Conservation (phyloP, 1,140 invertebrate species). For the Antheraea mylitta region DNA sequence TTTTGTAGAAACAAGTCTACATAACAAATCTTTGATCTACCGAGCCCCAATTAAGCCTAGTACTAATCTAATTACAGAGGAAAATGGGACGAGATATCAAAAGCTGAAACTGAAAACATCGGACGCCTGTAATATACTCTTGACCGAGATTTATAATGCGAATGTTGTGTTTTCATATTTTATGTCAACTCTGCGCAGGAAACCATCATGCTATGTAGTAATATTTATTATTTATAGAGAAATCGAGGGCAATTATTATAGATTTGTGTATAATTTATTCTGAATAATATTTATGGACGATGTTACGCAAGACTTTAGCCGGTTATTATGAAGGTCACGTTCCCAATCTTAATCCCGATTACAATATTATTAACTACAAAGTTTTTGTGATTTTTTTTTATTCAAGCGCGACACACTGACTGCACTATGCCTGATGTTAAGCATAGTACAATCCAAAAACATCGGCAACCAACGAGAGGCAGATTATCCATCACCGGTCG, state of each 20-base stretch:
- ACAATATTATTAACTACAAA: too few species aligned
- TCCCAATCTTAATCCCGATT: too few species aligned
- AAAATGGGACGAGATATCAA: conserved; percentile 3
- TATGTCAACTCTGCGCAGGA: conserved; percentile 6
- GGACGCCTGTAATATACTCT: neutral
- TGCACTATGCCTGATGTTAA: too few species aligned
- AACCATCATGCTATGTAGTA: neutral
- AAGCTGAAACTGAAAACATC: neutral
- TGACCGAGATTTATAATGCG: conserved; percentile 7
- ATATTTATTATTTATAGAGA: neutral
- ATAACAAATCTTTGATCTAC: neutral
- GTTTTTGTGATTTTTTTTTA: too few species aligned
- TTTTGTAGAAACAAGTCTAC: neutral
- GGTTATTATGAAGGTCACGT: too few species aligned
- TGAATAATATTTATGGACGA: neutral
- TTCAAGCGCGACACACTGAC: too few species aligned
- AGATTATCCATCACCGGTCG: too few species aligned
- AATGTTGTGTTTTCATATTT: conserved; percentile 6
- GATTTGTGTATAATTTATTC: neutral
- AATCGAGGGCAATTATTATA: neutral
- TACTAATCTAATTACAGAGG: neutral
- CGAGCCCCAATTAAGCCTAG: neutral
- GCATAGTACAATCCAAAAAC: too few species aligned
- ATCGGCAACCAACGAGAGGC: too few species aligned
- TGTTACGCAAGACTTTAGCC: neutral